These are phyloP conservation scores for Datnioides undecimradiatus DNA, from an alignment of 2,113 vertebrate species.

Conservation along the genomic window DNA sequence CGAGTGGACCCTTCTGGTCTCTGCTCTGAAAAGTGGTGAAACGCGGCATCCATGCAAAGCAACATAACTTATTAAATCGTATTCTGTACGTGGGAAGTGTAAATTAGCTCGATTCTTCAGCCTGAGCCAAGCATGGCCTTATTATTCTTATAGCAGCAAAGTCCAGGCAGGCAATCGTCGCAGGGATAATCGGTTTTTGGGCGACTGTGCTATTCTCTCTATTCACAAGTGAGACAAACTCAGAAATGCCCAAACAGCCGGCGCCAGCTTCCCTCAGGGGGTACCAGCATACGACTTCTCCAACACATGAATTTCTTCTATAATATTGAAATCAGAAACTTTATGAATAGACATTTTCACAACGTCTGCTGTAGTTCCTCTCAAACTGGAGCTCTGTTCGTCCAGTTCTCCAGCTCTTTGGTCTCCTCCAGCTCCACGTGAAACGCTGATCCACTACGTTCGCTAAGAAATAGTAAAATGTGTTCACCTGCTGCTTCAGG, in stretches of 20 bases:
- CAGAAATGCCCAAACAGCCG: neutral
- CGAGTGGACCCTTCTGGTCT: slow-evolving; percentile 34
- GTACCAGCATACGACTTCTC: neutral
- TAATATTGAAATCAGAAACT: neutral
- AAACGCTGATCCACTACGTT: too few relatives aligned
- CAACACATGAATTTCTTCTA: neutral
- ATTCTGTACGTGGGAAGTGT: slow-evolving; percentile 54
- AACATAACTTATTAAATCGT: slow-evolving; percentile 1
- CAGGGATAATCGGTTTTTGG: neutral
- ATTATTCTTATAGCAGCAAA: slow-evolving; percentile 26
- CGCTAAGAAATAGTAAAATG: too few relatives aligned
- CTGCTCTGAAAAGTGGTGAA: slow-evolving; percentile 10
- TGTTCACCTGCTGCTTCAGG: too few relatives aligned
- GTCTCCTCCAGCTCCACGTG: too few relatives aligned
- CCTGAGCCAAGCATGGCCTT: slow-evolving; percentile 8
- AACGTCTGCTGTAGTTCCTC: neutral
- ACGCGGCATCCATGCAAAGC: slow-evolving; percentile 15
- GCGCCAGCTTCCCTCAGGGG: too few relatives aligned
- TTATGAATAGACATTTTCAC: neutral
- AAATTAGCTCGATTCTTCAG: slow-evolving; percentile 14
- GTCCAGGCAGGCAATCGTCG: neutral
- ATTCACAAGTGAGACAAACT: neutral
- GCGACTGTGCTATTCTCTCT: neutral
- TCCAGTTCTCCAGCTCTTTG: too few relatives aligned
- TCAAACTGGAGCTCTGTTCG: too few relatives aligned